Percentiles rank a stretch among this genome's conserved stretches.
Evolutionary conservation across 2,113 vertebrate species (phyloP).

Genomic region (Tupaia chinensis): DNA sequence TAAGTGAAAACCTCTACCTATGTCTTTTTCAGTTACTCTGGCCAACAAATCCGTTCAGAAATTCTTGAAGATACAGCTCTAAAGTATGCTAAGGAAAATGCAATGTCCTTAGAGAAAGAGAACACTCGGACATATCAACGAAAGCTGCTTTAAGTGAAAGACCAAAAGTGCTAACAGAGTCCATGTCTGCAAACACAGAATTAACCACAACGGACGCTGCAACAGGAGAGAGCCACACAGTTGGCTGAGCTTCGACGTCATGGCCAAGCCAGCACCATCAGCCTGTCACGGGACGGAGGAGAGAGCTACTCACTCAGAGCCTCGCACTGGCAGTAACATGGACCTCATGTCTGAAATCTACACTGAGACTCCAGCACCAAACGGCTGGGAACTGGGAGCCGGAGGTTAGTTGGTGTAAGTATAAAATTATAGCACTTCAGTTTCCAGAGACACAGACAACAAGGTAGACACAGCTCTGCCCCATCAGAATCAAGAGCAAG

Average conservation of each 20-base stretch:
- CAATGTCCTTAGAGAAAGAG: not conserved
- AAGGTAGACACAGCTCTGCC: not conserved
- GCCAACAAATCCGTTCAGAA: not conserved
- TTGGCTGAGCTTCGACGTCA: rapidly evolving
- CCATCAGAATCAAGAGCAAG: not conserved
- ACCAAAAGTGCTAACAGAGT: too few relatives aligned
- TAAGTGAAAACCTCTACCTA: not conserved
- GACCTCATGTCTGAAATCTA: not conserved
- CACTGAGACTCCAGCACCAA: not conserved
- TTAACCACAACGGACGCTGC: not conserved
- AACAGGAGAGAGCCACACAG: not conserved
- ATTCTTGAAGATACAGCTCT: not conserved
- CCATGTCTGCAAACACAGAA: constrained; percentile 21
- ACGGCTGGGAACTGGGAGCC: too few relatives aligned
- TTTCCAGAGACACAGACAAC: constrained; percentile 18
- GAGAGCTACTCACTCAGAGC: not conserved
- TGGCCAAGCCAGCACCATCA: constrained; percentile 29
- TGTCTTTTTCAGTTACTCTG: not conserved
- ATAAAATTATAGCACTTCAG: not conserved
- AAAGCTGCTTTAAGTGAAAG: not conserved
- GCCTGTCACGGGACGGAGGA: rapidly evolving
- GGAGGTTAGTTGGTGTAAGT: not conserved
- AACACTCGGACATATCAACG: not conserved
- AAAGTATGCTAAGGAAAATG: not conserved
- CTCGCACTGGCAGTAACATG: not conserved